Base-by-base conservation (phyloP, 2,888 invertebrate genomes). In the Hybos culiciformis region DNA sequence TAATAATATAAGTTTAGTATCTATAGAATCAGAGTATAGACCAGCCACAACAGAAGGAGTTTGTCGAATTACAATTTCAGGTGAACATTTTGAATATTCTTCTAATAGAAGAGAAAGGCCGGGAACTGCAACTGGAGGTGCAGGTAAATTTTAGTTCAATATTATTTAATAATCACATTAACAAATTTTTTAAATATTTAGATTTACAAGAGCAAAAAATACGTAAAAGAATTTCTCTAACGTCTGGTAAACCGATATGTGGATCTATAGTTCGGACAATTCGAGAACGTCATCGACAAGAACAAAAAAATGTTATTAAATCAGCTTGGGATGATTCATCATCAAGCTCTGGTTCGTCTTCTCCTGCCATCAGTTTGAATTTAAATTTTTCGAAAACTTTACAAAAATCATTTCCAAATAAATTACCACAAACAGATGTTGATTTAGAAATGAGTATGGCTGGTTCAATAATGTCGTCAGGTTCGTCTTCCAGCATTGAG, bases 11-110 rank as follows among this genome's bases (percentile, higher is more conserved):
- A 48, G 46, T 3, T 37, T 46, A 3, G 45, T 45, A 9, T 47
- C 45, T n/a, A 48, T 48, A 26, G 48, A 45, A 4, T 46, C 46
- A 11, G 47, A 42, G 5, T 45, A 49, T 15, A 38, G 49, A 6
- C 49, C 49, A 33, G 42, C 47, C 12, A 47, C 49, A 23, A 47
- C 42, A 34, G 45, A 37, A 5, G 43, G 43, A 1, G 11, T 29
- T 17, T 46, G 47, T 8, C 47, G 44, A 31, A 40, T 48, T 20
- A 36, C 43, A 4, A 42, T 45, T 15, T n/a, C n/a, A n/a, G n/a
- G n/a, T n/a, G n/a, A n/a, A n/a, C n/a, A n/a, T n/a, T n/a, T n/a
- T n/a, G n/a, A 29, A 29, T 29, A 2, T 29, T n/a, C 12, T n/a
- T 29, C n/a, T n/a, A 29, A 29, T 29, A 29, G n/a, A 29, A n/a